Evolutionary conservation across 2,113 vertebrate species (phyloP).

Genomic region (Varanus komodoensis): DNA sequence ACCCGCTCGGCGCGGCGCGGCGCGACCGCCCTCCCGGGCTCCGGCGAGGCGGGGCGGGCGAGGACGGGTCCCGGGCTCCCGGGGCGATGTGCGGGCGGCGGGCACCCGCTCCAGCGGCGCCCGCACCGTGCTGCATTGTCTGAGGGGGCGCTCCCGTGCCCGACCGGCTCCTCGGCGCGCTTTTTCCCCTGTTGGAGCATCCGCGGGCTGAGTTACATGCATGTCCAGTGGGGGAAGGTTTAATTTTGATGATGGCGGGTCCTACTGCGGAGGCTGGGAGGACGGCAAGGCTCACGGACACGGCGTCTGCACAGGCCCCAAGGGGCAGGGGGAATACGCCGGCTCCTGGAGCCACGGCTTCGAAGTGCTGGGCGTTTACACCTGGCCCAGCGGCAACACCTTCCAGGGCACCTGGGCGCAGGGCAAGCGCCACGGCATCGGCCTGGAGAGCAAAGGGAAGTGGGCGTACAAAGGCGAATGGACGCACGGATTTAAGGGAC

Average conservation of each 20-base stretch:
- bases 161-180: constrained; percentile 37
- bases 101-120: constrained; percentile 63
- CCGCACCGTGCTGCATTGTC: constrained; percentile 65
- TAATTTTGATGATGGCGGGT: constrained; percentile 99
- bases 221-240: constrained; percentile 93
- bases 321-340: constrained; percentile 98
- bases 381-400: constrained; percentile 99
- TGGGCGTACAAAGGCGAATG: constrained; percentile 99
- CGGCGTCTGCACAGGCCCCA: constrained; percentile 98
- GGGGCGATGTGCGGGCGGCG: constrained; percentile 70
- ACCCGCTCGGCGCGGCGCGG: constrained; percentile 36
- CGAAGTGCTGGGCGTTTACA: constrained; percentile 98
- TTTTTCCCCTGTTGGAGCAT: constrained; percentile 77
- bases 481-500: constrained; percentile 99
- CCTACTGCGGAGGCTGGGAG: constrained; percentile 99
- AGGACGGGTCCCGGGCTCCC: constrained; percentile 70
- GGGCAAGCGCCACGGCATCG: constrained; percentile 97
- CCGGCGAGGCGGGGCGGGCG: not conserved
- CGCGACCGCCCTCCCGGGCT: no score
- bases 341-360: constrained; percentile 99
- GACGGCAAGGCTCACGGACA: constrained; percentile 99
- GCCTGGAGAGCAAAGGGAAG: constrained; percentile 97
- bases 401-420: constrained; percentile 99
- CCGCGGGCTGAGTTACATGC: constrained; percentile 90
- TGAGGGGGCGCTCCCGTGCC: constrained; percentile 45